A percentile compares a stretch with the other conserved stretches of the same genome.
These are phyloP conservation scores for Burhinus oedicnemus DNA, from an alignment of 2,113 vertebrate genomes.

Conservation along the genomic window DNA sequence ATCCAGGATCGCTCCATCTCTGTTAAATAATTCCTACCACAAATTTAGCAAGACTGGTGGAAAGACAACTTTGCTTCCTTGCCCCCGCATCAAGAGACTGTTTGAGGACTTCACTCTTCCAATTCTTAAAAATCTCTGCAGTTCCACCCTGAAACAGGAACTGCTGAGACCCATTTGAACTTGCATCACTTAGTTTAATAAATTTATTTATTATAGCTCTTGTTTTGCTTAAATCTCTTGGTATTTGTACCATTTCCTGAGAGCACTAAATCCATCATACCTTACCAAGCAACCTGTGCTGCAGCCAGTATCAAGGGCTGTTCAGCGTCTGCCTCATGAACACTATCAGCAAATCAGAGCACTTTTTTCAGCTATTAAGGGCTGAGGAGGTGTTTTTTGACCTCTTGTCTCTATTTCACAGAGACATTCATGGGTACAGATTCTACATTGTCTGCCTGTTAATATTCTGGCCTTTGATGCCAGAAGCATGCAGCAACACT, in stretches of 20 bases:
- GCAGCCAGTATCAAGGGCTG: neutral
- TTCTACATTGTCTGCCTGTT: neutral
- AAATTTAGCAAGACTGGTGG: neutral
- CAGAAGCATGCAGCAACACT: neutral
- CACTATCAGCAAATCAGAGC: neutral
- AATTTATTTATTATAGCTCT: neutral
- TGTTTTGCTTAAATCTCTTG: neutral
- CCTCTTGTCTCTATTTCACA: neutral
- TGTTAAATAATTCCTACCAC: neutral
- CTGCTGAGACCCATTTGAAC: neutral
- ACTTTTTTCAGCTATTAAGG: neutral
- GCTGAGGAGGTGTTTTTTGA: neutral
- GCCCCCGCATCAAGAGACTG: neutral
- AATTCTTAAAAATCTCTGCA: neutral
- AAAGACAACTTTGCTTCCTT: neutral
- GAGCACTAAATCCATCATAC: neutral
- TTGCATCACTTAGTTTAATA: neutral
- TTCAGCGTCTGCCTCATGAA: neutral
- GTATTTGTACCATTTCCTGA: neutral
- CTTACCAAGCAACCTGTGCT: neutral
- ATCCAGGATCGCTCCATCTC: neutral
- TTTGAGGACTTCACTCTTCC: neutral
- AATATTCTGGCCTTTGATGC: conserved; percentile 17
- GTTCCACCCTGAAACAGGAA: neutral
- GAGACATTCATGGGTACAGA: neutral